Percentiles rank a stretch among this genome's conserved stretches.
These are phyloP conservation scores for Tetramorium simillimum DNA, from an alignment of 1,140 invertebrate genomes.

Conservation along the genomic window DNA sequence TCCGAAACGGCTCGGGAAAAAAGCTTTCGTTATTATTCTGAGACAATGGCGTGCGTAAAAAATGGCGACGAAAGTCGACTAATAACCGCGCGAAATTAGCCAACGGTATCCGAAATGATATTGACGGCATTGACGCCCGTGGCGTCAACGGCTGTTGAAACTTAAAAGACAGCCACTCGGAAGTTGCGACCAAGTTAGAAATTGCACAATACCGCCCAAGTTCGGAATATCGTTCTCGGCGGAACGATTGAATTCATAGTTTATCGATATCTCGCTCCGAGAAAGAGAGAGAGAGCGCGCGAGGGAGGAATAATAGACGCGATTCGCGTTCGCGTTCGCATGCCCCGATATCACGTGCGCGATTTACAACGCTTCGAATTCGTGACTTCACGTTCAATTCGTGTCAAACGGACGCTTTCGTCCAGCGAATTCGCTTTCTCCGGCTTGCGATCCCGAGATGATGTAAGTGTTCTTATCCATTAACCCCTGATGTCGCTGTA, in stretches of 20 bases:
- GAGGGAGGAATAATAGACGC: neutral
- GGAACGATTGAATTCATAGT: slow-evolving; percentile 30
- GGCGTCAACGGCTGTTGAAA: neutral
- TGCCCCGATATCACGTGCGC: slow-evolving; percentile 26
- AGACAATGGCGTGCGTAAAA: neutral
- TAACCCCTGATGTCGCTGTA: neutral
- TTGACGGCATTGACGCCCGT: neutral
- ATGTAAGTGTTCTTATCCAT: neutral
- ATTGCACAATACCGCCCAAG: slow-evolving; percentile 22
- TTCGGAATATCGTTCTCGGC: slow-evolving; percentile 19
- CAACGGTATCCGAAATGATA: neutral
- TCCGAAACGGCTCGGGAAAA: neutral
- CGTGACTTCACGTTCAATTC: slow-evolving; percentile 35
- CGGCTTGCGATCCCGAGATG: neutral
- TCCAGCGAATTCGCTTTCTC: slow-evolving; percentile 7
- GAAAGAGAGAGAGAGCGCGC: too few relatives aligned
- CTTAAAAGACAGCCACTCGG: slow-evolving; percentile 24
- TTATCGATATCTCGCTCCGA: slow-evolving; percentile 23
- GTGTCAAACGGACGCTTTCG: slow-evolving; percentile 24
- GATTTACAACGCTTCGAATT: slow-evolving; percentile 34
- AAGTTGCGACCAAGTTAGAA: slow-evolving; percentile 36
- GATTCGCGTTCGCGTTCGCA: slow-evolving; percentile 30
- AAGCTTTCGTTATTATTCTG: neutral
- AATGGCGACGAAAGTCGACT: neutral
- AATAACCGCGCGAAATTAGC: neutral